phyloP scores from a whole-genome alignment of 2,797 vertebrate species.

The Emydoidea blandingii region DNA sequence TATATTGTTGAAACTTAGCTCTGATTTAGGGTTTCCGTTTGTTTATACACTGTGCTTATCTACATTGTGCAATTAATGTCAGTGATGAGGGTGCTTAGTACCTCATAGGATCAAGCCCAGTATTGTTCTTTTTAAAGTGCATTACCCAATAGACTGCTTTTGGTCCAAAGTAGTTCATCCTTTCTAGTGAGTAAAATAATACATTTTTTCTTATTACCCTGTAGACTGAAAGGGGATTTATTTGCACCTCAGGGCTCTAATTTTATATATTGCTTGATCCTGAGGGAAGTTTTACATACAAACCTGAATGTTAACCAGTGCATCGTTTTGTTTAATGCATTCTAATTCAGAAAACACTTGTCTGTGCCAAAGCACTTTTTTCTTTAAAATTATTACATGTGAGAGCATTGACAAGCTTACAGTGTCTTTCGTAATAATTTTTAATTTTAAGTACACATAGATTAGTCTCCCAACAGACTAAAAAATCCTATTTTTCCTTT shows the following conservation, averaged over 20 bases:
- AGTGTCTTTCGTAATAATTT: no score
- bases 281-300: background rate
- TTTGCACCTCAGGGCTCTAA: background rate
- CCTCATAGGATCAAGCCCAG: background rate
- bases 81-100: background rate
- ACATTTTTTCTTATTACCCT: background rate
- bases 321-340: background rate
- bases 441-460: background rate
- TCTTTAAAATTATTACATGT: background rate
- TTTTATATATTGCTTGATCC: background rate
- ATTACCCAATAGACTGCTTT: background rate
- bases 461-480: background rate
- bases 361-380: background rate
- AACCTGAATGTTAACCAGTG: background rate
- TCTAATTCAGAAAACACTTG: background rate
- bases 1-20: background rate
- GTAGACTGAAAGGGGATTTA: background rate
- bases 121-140: background rate
- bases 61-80: background rate
- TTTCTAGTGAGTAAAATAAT: background rate
- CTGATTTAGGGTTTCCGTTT: background rate
- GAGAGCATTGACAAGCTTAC: background rate
- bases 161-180: background rate
- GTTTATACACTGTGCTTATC: background rate
- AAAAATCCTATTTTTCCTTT: background rate